These are phyloP conservation scores for Orbicella faveolata DNA, from an alignment of 64 coral and sea anemone genomes.

Conservation along the genomic window DNA sequence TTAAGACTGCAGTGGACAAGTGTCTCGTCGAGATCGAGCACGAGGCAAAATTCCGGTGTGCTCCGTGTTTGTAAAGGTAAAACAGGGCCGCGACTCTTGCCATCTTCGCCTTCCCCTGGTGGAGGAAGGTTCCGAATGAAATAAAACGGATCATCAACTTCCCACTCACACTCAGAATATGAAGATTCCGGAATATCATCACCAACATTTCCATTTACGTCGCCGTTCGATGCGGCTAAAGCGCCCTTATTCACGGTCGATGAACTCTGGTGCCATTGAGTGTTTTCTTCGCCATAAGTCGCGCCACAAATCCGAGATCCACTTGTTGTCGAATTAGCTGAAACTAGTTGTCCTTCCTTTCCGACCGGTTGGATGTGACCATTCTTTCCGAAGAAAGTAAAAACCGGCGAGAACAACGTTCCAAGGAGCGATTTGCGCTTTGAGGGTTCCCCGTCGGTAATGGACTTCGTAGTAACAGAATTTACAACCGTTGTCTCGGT, in stretches of 20 bases:
- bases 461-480: slow-evolving; percentile 40
- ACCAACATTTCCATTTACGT: slow-evolving; percentile 96
- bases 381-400: slow-evolving; percentile 97
- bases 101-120: slow-evolving; percentile 82
- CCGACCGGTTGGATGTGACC: slow-evolving; percentile 80
- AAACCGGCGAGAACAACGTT: slow-evolving; percentile 96
- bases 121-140: slow-evolving; percentile 97
- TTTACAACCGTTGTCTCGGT: slow-evolving; percentile 76
- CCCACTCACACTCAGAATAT: slow-evolving; percentile 57
- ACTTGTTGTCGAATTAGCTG: background rate
- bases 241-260: slow-evolving; percentile 54
- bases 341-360: slow-evolving; percentile 54
- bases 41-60: slow-evolving; percentile 94
- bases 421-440: slow-evolving; percentile 90
- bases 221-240: slow-evolving; percentile 48
- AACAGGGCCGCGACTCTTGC: slow-evolving; percentile 83
- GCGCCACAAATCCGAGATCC: slow-evolving; percentile 39
- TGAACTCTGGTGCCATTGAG: slow-evolving; percentile 35
- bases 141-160: slow-evolving; percentile 92
- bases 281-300: slow-evolving; percentile 59
- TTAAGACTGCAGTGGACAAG: slow-evolving; percentile 99
- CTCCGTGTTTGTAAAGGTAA: slow-evolving; percentile 91
- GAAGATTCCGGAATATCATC: slow-evolving; percentile 55
- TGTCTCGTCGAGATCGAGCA: slow-evolving; percentile 96
- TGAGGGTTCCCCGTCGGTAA: slow-evolving; percentile 22